phyloP scores from a whole-genome alignment of 2,888 invertebrate genomes.

The Tubulanus polymorphus region DNA sequence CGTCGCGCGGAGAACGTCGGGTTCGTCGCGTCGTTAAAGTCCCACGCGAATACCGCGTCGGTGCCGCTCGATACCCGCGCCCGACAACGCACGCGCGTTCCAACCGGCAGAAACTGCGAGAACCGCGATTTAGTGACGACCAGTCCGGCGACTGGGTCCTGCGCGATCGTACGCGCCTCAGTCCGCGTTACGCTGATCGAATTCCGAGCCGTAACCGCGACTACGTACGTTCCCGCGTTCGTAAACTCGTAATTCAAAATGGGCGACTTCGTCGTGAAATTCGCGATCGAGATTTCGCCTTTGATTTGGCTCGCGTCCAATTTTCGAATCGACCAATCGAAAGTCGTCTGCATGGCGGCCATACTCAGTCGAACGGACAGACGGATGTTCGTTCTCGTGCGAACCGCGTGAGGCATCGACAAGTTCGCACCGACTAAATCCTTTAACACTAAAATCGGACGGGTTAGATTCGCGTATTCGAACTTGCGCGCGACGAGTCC shows the following conservation, averaged over 20 bases:
- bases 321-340: too few species aligned
- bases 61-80: constrained; percentile 30
- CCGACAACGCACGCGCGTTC: constrained; percentile 22
- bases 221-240: constrained; percentile 23
- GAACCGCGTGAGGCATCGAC: too few species aligned
- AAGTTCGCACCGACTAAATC: too few species aligned
- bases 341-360: too few species aligned
- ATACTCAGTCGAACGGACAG: too few species aligned
- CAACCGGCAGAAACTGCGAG: constrained; percentile 15
- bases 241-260: constrained; percentile 22
- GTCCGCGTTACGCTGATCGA: constrained; percentile 20
- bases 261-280: constrained; percentile 12
- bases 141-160: constrained; percentile 24
- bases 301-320: too few species aligned
- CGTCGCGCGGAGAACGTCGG: background rate
- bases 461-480: too few species aligned
- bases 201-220: constrained; percentile 24
- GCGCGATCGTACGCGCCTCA: constrained; percentile 20
- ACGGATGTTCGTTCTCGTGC: too few species aligned
- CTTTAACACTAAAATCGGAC: too few species aligned
- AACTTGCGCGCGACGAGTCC: too few species aligned
- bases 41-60: constrained; percentile 30
- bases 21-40: constrained; percentile 15
- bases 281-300: too few species aligned
- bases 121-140: constrained; percentile 13